Base-by-base conservation (phyloP, 92 coral and sea anemone species). In the Heliopora coerulea region DNA sequence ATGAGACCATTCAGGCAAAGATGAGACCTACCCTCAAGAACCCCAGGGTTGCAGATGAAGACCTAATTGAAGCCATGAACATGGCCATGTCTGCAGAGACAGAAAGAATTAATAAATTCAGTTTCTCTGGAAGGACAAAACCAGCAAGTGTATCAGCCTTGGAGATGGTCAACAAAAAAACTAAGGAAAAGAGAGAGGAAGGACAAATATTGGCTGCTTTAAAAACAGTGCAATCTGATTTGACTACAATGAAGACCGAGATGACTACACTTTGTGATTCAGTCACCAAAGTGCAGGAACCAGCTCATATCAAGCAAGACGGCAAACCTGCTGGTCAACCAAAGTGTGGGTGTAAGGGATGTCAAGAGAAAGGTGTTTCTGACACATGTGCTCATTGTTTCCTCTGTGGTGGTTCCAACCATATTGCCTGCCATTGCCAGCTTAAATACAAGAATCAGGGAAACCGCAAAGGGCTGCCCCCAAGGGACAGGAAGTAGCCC, bases 401-500 rank as follows among this genome's bases (percentile, higher is more conserved):
- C 42, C 73, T 62, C 27, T 82, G 82, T 75, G 86, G 86, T 56
- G 81, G 78, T 30, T 34, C 44, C 15, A 49, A 82, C 46, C 86
- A 75, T 20, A 64, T 56, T 41, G 82, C 86, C 8, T 56, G 78
- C 33, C 57, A 65, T 28, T 82, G 78, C 20, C 81, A 65, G 12
- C 39, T 56, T 21, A 82, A n/a, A 31, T 64, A 23, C 42, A 54
- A 42, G 56, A 76, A 58, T 21, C 72, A 32, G 82, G 86, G 83
- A 83, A 78, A 82, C 63, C 56, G 15, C 59, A 41, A 5, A 21
- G 67, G 83, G 74, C 87, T 78, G 78, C 80, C 75, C 72, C 87
- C 65, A 31, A 54, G 66, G 83, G 80, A 72, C 84, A 79, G 84
- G 84, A 62, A 70, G 88, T 84, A 73, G 84, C 82, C 81, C 79